Conservation (phyloP, 1,140 invertebrate species). For the Drosophila nigromelanica region DNA sequence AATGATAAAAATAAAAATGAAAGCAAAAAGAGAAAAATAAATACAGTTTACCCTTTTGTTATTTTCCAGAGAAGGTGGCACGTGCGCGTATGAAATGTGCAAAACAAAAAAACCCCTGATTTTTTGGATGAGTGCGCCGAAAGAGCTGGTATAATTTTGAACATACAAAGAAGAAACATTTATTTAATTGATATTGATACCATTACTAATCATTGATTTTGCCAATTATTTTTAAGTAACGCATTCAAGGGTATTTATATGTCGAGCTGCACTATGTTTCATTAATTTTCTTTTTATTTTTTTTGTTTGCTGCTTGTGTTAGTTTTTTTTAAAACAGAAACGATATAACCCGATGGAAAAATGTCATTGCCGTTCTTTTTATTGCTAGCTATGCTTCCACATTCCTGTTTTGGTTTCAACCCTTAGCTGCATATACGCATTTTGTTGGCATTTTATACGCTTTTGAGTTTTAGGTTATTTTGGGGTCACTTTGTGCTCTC, state of each 20-base stretch:
- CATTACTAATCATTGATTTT: too few species aligned
- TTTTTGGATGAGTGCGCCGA: conserved; percentile 27
- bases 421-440: conserved; percentile 33
- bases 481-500: conserved; percentile 51
- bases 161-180: too few species aligned
- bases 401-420: conserved; percentile 29
- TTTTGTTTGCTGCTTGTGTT: conserved; percentile 57
- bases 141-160: conserved; percentile 1
- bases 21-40: conserved; percentile 40
- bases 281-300: conserved; percentile 16
- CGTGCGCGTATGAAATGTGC: conserved; percentile 56
- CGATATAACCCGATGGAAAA: conserved; percentile 39
- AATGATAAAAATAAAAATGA: conserved; percentile 21
- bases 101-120: conserved; percentile 49
- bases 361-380: conserved; percentile 70
- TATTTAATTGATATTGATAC: too few species aligned
- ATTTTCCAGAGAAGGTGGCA: conserved; percentile 36
- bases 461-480: conserved; percentile 70
- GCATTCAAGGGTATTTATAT: conserved; percentile 17
- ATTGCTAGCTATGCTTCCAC: conserved; percentile 59
- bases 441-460: conserved; percentile 62
- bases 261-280: conserved; percentile 42
- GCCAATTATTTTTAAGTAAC: background rate
- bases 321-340: conserved; percentile 65
- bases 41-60: conserved; percentile 75